Conservation (phyloP, 1,140 invertebrate species). For the Capitella teleta region DNA sequence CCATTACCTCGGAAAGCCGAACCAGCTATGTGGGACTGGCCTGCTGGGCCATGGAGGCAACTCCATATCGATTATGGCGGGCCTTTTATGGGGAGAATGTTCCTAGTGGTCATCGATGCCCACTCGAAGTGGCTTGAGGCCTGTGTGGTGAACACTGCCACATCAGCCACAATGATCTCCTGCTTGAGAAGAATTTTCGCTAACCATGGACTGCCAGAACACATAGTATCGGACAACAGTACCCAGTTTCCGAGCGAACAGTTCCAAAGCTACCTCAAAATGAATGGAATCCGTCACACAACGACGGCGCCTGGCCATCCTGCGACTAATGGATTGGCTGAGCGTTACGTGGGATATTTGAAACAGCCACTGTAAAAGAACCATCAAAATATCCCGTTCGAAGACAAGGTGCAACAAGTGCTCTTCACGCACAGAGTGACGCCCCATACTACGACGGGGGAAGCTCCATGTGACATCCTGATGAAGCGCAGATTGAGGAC, state of each 20-base stretch:
- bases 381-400: too few species aligned
- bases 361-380: too few species aligned
- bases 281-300: not conserved
- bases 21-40: too few species aligned
- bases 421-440: too few species aligned
- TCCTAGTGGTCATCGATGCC: conserved; percentile 13
- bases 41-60: not conserved
- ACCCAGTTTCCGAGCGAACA: conserved; percentile 2
- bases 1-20: too few species aligned
- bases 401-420: too few species aligned
- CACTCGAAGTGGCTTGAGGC: conserved; percentile 7
- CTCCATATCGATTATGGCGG: conserved; percentile 25
- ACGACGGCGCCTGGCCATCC: not conserved
- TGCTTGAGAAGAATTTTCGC: not conserved
- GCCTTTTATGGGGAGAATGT: conserved; percentile 33
- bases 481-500: too few species aligned
- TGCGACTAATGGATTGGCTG: not conserved
- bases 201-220: conserved; percentile 1
- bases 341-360: too few species aligned
- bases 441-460: too few species aligned
- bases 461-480: too few species aligned
- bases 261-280: not conserved
- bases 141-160: not conserved
- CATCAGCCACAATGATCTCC: not conserved
- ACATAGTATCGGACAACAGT: conserved; percentile 1